Conservation (phyloP, 2,888 invertebrate genomes). For the Epirrita christyi region DNA sequence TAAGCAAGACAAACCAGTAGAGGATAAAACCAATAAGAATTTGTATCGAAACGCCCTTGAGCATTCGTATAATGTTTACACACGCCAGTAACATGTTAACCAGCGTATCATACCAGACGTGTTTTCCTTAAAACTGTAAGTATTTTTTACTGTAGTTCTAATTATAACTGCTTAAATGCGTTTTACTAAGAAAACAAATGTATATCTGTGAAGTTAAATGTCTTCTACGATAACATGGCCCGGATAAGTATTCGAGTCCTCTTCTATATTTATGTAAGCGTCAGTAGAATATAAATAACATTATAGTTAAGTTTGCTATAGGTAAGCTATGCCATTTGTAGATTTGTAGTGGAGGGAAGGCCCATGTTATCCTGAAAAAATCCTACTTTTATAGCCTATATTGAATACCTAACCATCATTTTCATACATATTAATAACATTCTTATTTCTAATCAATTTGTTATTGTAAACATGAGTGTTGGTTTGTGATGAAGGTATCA, state of each 20-base stretch:
- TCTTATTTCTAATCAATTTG: background rate
- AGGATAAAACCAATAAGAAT: conserved; percentile 18
- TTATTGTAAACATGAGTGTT: background rate
- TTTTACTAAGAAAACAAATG: background rate
- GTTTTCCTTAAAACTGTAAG: conserved; percentile 11
- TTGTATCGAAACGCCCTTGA: conserved; percentile 21
- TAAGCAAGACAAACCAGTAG: conserved; percentile 1
- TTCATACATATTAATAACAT: no score
- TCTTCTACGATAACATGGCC: no score
- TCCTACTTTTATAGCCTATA: no score
- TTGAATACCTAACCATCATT: no score
- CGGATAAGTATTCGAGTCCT: no score
- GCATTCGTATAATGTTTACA: conserved; percentile 13
- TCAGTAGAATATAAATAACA: no score
- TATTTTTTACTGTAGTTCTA: conserved; percentile 13
- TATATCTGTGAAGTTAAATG: no score
- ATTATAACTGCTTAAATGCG: conserved; percentile 8
- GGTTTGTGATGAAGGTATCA: background rate
- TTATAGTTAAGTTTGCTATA: no score
- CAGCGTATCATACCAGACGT: conserved; percentile 19
- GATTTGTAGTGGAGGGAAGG: no score
- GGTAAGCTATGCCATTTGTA: no score
- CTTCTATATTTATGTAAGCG: no score
- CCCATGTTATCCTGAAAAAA: no score
- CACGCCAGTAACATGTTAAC: conserved; percentile 15